Percentiles rank a stretch among this genome's conserved stretches.
Conservation (phyloP, 2,797 vertebrate species). For the Taenioides sp. region DNA sequence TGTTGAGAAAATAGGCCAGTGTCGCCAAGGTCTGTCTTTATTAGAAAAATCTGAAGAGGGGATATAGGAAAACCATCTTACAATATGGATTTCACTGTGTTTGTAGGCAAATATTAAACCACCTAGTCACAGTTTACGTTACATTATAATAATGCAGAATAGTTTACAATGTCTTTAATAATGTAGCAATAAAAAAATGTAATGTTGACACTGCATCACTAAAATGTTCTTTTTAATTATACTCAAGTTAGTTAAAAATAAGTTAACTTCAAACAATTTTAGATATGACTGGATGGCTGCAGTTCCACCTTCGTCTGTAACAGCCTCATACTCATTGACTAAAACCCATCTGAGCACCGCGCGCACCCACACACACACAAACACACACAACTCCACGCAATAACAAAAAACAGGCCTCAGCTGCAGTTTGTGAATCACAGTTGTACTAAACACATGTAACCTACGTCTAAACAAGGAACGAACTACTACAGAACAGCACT, state of each 20-base stretch:
- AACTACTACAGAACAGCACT: too few species aligned
- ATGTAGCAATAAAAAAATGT: too few species aligned
- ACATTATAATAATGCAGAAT: not conserved
- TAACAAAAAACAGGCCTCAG: constrained; percentile 2
- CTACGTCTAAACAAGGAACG: not conserved
- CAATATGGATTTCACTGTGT: not conserved
- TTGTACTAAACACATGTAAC: not conserved
- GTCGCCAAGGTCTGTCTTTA: constrained; percentile 37
- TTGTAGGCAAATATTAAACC: not conserved
- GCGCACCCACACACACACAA: too few species aligned
- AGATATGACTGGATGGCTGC: not conserved
- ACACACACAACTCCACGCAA: not conserved
- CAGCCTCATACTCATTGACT: not conserved
- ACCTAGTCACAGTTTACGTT: not conserved
- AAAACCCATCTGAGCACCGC: too few species aligned
- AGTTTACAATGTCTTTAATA: not conserved
- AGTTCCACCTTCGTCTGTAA: not conserved
- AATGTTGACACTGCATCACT: too few species aligned
- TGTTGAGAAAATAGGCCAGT: constrained; percentile 47
- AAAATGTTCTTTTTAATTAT: too few species aligned
- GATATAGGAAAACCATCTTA: not conserved
- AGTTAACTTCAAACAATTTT: not conserved
- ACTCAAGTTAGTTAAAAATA: not conserved
- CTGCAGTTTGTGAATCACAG: not conserved
- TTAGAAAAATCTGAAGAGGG: not conserved